Evolutionary conservation across 2,113 vertebrate species (phyloP).

Genomic region (Dissostichus mawsoni): DNA sequence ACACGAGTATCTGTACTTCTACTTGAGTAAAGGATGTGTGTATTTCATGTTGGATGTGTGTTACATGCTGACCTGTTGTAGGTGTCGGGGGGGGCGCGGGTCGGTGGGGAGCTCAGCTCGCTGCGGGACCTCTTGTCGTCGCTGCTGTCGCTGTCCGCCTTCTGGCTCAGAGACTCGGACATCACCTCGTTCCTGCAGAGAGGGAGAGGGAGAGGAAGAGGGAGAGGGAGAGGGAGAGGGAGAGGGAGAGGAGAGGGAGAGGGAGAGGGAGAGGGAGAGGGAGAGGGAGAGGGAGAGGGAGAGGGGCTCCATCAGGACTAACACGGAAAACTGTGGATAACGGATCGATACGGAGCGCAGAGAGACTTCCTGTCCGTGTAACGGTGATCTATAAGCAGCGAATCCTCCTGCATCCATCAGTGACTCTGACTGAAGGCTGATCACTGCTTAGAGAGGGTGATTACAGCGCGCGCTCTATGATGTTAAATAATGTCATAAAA

Average conservation of each 20-base stretch:
- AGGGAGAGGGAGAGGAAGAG: not conserved
- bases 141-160: constrained; percentile 89
- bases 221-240: not conserved
- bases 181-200: constrained; percentile 89
- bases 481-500: too few species aligned
- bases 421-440: too few species aligned
- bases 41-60: not conserved
- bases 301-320: constrained; percentile 40
- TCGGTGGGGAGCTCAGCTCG: constrained; percentile 95
- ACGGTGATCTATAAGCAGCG: too few species aligned
- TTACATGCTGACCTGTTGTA: constrained; percentile 89
- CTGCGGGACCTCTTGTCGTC: constrained; percentile 93
- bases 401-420: too few species aligned
- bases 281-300: too few species aligned
- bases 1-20: too few species aligned
- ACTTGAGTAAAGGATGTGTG: too few species aligned
- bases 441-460: too few species aligned
- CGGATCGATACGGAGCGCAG: constrained; percentile 43
- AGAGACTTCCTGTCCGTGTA: not conserved
- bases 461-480: too few species aligned
- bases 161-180: constrained; percentile 94
- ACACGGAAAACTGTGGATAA: constrained; percentile 40
- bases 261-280: not conserved
- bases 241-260: not conserved
- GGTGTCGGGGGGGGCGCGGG: constrained; percentile 86